These are phyloP conservation scores for Hemistola chrysoprasaria DNA, from an alignment of 2,888 invertebrate species.

Conservation along the genomic window DNA sequence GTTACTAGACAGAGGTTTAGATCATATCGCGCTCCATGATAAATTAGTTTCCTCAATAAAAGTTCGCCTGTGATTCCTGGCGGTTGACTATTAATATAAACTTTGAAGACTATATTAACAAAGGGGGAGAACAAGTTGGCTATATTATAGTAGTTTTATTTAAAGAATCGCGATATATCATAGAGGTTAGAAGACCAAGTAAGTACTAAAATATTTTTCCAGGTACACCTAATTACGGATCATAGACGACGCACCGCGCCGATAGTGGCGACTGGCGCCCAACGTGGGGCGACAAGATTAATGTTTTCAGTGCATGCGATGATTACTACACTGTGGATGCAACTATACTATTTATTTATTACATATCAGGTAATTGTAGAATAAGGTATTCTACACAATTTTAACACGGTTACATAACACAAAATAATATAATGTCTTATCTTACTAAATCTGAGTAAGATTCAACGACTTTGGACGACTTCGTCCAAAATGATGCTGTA, in stretches of 20 bases:
- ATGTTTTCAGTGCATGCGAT: conserved; percentile 43
- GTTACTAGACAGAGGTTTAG: conserved; percentile 43
- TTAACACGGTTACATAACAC: too few relatives aligned
- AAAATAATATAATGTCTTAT: too few relatives aligned
- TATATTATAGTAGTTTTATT: too few relatives aligned
- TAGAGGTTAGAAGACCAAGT: too few relatives aligned
- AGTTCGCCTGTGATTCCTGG: conserved; percentile 39
- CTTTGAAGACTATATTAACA: conserved; percentile 28
- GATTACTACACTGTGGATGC: conserved; percentile 40
- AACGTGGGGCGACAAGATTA: conserved; percentile 51
- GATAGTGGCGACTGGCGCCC: conserved; percentile 49
- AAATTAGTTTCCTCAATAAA: conserved; percentile 58
- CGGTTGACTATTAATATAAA: conserved; percentile 32
- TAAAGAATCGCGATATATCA: too few relatives aligned
- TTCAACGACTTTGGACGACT: too few relatives aligned
- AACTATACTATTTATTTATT: conserved; percentile 16
- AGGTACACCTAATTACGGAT: conserved; percentile 5
- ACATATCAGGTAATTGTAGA: too few relatives aligned
- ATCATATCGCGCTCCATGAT: conserved; percentile 59
- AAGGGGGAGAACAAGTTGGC: conserved; percentile 3
- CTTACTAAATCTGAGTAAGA: too few relatives aligned
- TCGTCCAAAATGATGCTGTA: too few relatives aligned
- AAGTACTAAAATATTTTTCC: too few relatives aligned
- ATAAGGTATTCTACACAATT: too few relatives aligned
- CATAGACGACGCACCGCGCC: conserved; percentile 9